Conservation (phyloP, 2,797 vertebrate genomes). For the Tympanoctomys barrerae region DNA sequence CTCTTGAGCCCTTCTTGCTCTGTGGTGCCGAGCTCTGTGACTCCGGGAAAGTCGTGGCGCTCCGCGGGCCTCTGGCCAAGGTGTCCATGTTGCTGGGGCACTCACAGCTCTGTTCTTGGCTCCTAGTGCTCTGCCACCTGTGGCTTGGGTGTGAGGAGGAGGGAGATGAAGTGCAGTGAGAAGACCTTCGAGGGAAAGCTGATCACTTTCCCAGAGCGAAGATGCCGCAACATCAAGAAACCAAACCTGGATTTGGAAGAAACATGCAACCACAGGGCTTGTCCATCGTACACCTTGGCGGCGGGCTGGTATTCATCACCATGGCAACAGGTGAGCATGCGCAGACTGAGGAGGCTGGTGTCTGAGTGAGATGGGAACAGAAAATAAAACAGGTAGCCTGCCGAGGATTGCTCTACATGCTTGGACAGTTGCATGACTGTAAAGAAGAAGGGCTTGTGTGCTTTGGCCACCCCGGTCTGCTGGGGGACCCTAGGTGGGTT, state of each 20-base stretch:
- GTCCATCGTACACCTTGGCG: constrained; percentile 84
- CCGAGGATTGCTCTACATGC: rapidly evolving
- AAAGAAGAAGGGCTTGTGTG: too few species aligned
- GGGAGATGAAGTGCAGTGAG: constrained; percentile 95
- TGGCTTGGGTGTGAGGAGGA: constrained; percentile 91
- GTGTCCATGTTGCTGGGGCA: rapidly evolving
- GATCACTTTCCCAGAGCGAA: constrained; percentile 91
- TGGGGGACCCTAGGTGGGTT: neutral
- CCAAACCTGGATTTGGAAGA: constrained; percentile 92
- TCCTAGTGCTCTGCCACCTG: constrained; percentile 94
- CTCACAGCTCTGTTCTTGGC: neutral
- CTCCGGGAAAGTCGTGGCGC: neutral
- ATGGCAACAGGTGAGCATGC: constrained; percentile 94
- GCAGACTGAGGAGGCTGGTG: neutral
- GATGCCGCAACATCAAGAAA: constrained; percentile 95
- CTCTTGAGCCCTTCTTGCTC: neutral
- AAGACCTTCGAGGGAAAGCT: constrained; percentile 91
- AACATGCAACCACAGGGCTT: constrained; percentile 91
- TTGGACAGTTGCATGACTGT: rapidly evolving
- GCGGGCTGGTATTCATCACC: constrained; percentile 96
- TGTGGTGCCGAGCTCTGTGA: neutral
- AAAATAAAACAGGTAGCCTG: neutral
- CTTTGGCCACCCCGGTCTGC: rapidly evolving
- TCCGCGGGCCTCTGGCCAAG: neutral
- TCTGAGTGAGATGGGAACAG: too few species aligned